Evolutionary conservation across 1,140 invertebrate genomes (phyloP).

Genomic region (Thaumatotibia leucotreta): DNA sequence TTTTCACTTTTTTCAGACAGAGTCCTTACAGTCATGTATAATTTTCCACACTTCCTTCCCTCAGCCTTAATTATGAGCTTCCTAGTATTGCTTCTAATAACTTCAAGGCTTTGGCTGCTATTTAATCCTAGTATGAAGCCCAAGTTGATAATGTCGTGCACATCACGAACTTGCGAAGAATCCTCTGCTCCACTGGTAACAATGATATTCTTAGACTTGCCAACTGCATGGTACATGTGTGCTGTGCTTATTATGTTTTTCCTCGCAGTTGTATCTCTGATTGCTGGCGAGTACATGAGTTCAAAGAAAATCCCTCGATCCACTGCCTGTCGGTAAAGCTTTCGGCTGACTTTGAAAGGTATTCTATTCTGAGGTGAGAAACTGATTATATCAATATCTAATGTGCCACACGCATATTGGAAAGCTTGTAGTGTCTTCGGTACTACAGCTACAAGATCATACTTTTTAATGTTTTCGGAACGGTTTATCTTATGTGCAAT

Average conservation of each 20-base stretch:
- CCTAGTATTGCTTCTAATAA: slow-evolving; percentile 50
- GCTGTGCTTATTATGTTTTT: slow-evolving; percentile 82
- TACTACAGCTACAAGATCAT: slow-evolving; percentile 82
- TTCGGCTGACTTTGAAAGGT: slow-evolving; percentile 80
- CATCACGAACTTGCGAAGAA: slow-evolving; percentile 79
- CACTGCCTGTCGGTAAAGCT: slow-evolving; percentile 82
- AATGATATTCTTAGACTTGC: slow-evolving; percentile 84
- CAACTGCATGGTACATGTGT: slow-evolving; percentile 82
- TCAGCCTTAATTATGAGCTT: slow-evolving; percentile 56
- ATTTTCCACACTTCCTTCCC: slow-evolving; percentile 55
- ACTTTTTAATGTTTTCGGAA: slow-evolving; percentile 82
- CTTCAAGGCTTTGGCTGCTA: slow-evolving; percentile 51
- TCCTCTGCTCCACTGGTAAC: slow-evolving; percentile 82
- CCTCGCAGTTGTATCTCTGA: slow-evolving; percentile 78
- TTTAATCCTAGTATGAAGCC: slow-evolving; percentile 63
- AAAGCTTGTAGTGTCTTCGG: slow-evolving; percentile 82
- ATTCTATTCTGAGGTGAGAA: slow-evolving; percentile 77
- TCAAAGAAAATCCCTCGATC: slow-evolving; percentile 85
- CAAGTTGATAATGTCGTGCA: slow-evolving; percentile 88
- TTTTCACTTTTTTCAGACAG: slow-evolving; percentile 32
- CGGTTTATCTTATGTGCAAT: slow-evolving; percentile 71
- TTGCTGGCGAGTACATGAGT: slow-evolving; percentile 82
- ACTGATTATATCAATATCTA: slow-evolving; percentile 83
- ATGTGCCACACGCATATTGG: slow-evolving; percentile 79
- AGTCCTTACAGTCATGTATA: slow-evolving; percentile 43